Percentiles rank a stretch among this genome's conserved stretches.
These are phyloP conservation scores for Theocolax elegans DNA, from an alignment of 1,140 invertebrate genomes.

Conservation along the genomic window DNA sequence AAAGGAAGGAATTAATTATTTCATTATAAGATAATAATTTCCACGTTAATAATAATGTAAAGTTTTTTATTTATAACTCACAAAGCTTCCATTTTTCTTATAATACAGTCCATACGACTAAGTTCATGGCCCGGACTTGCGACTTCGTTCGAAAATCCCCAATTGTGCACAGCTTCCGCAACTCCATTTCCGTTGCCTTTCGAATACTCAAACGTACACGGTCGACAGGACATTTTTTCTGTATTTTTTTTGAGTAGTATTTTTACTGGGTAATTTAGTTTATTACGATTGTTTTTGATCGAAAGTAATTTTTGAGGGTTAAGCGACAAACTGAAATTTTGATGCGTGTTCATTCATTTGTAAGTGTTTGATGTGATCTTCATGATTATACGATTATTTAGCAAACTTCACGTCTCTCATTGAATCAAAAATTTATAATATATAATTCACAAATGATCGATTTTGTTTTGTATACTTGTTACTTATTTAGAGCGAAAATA, in stretches of 20 bases:
- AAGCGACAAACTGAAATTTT: not conserved
- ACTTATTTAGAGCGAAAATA: not conserved
- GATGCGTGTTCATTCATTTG: not conserved
- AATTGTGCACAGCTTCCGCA: slow-evolving; percentile 60
- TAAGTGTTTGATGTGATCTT: no score
- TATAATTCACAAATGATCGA: not conserved
- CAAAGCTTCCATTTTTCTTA: slow-evolving; percentile 56
- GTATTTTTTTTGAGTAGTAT: slow-evolving; percentile 10
- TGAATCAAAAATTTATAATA: not conserved
- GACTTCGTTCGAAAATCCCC: slow-evolving; percentile 57
- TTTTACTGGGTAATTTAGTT: not conserved
- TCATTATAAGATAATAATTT: not conserved
- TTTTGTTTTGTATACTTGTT: not conserved
- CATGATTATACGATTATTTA: no score
- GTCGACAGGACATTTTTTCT: slow-evolving; percentile 2
- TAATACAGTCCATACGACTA: slow-evolving; percentile 51
- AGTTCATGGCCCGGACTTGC: slow-evolving; percentile 55
- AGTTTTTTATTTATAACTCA: no score
- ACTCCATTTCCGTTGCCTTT: slow-evolving; percentile 53
- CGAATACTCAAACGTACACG: slow-evolving; percentile 52
- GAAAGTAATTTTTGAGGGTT: no score
- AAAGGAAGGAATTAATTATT: not conserved
- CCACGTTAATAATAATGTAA: no score
- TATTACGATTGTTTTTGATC: no score
- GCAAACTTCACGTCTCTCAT: no score